Conservation (phyloP, 2,113 vertebrate genomes). For the Egretta garzetta region DNA sequence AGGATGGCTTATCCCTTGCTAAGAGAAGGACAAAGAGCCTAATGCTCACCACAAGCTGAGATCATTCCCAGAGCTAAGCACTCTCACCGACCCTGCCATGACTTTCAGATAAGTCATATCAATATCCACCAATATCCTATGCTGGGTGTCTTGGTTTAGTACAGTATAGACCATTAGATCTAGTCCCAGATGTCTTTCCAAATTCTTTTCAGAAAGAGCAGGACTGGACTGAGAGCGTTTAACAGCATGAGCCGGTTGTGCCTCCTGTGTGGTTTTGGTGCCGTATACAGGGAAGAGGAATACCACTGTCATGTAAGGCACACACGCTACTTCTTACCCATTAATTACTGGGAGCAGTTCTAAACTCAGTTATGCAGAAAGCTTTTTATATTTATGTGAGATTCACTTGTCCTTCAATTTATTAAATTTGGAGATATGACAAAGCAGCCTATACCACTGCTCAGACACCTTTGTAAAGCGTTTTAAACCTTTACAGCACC, state of each 20-base stretch:
- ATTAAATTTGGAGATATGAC: not conserved
- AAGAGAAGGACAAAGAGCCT: not conserved
- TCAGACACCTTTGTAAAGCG: not conserved
- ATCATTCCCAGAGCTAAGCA: not conserved
- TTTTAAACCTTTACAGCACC: not conserved
- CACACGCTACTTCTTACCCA: not conserved
- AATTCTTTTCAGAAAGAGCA: not conserved
- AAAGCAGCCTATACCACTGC: not conserved
- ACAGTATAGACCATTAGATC: not conserved
- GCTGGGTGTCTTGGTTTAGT: not conserved
- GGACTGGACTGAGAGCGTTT: not conserved
- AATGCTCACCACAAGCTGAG: not conserved
- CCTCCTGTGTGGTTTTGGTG: not conserved
- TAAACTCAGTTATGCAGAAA: not conserved
- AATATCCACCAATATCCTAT: not conserved
- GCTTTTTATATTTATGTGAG: not conserved
- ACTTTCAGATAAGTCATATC: no score
- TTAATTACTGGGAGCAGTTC: not conserved
- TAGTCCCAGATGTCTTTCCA: not conserved
- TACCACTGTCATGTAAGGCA: not conserved
- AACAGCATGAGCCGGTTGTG: not conserved
- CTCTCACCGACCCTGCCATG: not conserved
- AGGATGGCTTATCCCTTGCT: not conserved
- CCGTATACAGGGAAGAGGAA: not conserved
- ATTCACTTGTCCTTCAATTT: not conserved